Percentiles rank a stretch among this genome's conserved stretches.
Conservation (phyloP, 2,113 vertebrate genomes). For the Labeo rohita region DNA sequence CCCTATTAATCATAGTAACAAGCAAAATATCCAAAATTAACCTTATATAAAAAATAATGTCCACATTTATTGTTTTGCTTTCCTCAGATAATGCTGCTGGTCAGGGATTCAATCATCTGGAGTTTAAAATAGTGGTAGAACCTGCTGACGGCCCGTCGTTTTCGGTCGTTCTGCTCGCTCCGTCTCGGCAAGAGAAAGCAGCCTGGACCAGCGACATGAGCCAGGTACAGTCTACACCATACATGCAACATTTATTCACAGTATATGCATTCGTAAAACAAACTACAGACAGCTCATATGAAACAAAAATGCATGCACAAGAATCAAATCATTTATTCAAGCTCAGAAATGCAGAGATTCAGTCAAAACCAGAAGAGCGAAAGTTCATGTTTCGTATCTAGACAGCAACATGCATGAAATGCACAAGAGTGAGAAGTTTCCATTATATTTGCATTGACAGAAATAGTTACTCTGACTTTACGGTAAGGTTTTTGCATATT, state of each 20-base stretch:
- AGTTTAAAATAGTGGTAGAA: conserved; percentile 94
- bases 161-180: conserved; percentile 90
- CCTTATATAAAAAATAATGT: too few species aligned
- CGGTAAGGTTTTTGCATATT: background rate
- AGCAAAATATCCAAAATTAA: too few species aligned
- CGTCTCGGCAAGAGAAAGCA: conserved; percentile 93
- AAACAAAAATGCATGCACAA: background rate
- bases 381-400: background rate
- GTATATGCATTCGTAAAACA: background rate
- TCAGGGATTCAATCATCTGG: conserved; percentile 89
- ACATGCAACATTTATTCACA: background rate
- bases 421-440: conserved; percentile 2
- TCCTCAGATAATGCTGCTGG: conserved; percentile 83
- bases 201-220: conserved; percentile 98
- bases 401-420: conserved; percentile 5
- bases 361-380: background rate
- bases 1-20: too few species aligned
- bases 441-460: conserved; percentile 18
- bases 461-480: background rate
- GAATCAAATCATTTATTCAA: background rate
- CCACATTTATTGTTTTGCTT: too few species aligned
- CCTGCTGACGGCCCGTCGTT: conserved; percentile 82
- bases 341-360: background rate
- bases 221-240: conserved; percentile 79
- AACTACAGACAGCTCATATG: background rate